These are phyloP conservation scores for Cantharis rustica DNA, from an alignment of 2,888 invertebrate genomes.

Conservation along the genomic window DNA sequence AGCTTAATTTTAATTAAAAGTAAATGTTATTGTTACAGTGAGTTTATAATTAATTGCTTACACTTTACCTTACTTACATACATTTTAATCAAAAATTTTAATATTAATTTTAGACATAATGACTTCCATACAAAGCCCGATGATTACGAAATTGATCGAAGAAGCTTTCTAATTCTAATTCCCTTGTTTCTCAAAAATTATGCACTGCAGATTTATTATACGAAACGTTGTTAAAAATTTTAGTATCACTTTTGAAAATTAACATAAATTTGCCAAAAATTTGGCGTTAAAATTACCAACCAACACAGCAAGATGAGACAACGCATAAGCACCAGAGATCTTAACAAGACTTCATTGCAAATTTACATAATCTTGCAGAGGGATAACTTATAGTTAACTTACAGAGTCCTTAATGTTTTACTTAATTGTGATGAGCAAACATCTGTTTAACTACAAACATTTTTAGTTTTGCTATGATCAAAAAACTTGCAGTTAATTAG, in stretches of 20 bases:
- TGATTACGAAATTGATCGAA: neutral
- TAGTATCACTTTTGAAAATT: neutral
- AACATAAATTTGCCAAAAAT: neutral
- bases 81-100: neutral
- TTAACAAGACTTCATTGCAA: neutral
- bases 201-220: neutral
- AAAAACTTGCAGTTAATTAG: neutral
- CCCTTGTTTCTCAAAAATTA: neutral
- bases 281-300: neutral
- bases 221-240: neutral
- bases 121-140: neutral
- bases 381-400: neutral
- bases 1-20: neutral
- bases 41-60: neutral
- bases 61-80: neutral
- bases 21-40: neutral
- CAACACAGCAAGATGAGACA: neutral
- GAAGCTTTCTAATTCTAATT: neutral
- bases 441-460: neutral
- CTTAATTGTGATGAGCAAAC: neutral
- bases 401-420: neutral
- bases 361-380: neutral
- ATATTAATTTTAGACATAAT: neutral
- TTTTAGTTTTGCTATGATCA: neutral
- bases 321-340: neutral